Conservation (phyloP, 37 sponge, comb jelly and placozoan species). For the Beroe forskalii region DNA sequence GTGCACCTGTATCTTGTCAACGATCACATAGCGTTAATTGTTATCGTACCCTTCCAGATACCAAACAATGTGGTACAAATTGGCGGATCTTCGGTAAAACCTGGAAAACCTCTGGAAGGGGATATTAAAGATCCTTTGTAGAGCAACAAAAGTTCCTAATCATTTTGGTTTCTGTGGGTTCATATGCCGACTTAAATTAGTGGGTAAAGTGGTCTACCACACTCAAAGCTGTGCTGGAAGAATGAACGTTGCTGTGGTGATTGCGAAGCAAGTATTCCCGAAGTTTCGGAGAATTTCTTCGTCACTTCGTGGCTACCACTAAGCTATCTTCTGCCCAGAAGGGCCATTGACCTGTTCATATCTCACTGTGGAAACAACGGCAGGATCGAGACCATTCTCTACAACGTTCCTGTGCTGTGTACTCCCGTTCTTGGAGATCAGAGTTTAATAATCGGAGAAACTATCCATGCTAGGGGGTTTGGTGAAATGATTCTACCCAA, state of each 20-base stretch:
- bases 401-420: conserved; percentile 54
- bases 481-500: conserved; percentile 36
- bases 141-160: conserved; percentile 7
- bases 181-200: conserved; percentile 23
- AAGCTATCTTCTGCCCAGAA: conserved; percentile 13
- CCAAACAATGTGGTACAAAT: conserved; percentile 48
- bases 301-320: not conserved
- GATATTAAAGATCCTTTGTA: conserved; percentile 1
- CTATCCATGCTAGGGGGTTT: not conserved
- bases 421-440: conserved; percentile 36
- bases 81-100: not conserved
- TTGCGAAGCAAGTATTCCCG: not conserved
- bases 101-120: conserved; percentile 13
- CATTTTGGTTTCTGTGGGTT: conserved; percentile 1
- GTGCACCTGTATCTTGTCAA: conserved; percentile 10
- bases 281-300: conserved; percentile 7
- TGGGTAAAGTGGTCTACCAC: not conserved
- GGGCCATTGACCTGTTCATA: conserved; percentile 17
- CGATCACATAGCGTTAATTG: conserved; percentile 37
- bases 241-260: conserved; percentile 1
- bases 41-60: conserved; percentile 34
- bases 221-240: not conserved
- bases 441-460: not conserved
- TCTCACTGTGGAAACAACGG: conserved; percentile 64
- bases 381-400: conserved; percentile 33